A percentile compares a stretch with the other conserved stretches of the same genome.
Evolutionary conservation across 2,113 vertebrate species (phyloP).

Genomic region (Phalacrocorax pelagicus): DNA sequence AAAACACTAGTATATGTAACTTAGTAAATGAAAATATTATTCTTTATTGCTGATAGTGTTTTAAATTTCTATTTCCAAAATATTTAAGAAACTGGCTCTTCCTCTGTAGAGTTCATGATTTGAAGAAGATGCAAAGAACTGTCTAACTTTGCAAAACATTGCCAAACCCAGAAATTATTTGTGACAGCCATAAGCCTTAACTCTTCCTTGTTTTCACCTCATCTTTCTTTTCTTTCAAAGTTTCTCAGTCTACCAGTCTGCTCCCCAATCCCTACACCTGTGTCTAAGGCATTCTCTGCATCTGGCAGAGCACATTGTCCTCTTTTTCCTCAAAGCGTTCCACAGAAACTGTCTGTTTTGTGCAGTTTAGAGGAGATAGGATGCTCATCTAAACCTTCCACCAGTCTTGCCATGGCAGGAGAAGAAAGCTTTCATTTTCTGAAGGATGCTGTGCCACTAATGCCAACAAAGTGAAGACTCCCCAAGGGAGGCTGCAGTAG

Average conservation of each 20-base stretch:
- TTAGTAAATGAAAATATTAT: not conserved
- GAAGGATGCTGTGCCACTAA: not conserved
- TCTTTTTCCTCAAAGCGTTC: not conserved
- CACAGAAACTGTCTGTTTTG: not conserved
- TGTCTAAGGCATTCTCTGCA: not conserved
- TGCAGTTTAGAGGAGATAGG: not conserved
- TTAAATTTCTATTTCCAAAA: not conserved
- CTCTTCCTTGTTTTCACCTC: not conserved
- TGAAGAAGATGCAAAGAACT: not conserved
- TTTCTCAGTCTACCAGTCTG: not conserved
- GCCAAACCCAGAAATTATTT: not conserved
- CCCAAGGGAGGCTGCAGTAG: not conserved
- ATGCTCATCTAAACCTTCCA: not conserved
- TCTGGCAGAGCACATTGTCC: not conserved
- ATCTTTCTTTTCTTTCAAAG: not conserved
- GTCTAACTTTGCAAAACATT: not conserved
- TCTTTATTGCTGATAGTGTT: not conserved
- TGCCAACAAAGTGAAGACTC: not conserved
- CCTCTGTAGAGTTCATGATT: not conserved
- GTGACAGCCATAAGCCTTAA: not conserved
- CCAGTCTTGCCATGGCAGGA: not conserved
- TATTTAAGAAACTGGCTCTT: not conserved
- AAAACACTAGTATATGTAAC: not conserved
- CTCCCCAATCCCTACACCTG: rapidly evolving
- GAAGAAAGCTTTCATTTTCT: not conserved